A percentile compares a stretch with the other conserved stretches of the same genome.
Conservation (phyloP, 2,797 vertebrate species). For the Myiotriccus ornatus region DNA sequence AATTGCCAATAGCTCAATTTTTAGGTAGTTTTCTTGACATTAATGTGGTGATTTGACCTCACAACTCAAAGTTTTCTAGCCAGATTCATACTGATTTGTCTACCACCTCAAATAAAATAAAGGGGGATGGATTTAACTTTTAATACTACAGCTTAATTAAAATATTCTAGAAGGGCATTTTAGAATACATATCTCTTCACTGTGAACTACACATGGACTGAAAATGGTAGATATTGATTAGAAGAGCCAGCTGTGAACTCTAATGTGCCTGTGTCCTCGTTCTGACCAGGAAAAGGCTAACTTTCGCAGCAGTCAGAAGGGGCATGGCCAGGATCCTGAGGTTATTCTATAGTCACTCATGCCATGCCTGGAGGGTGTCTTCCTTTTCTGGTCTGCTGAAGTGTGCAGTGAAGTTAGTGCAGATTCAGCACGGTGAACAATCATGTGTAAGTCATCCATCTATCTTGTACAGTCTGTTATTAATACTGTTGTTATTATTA, state of each 20-base stretch:
- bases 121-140: neutral
- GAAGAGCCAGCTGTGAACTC: neutral
- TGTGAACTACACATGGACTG: neutral
- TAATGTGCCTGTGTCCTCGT: neutral
- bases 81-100: neutral
- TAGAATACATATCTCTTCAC: neutral
- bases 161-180: neutral
- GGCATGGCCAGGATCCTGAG: accelerated
- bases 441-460: accelerated
- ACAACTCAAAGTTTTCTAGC: neutral
- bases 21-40: neutral
- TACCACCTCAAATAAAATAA: neutral
- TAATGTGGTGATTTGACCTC: neutral
- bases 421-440: neutral
- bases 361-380: accelerated
- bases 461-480: neutral
- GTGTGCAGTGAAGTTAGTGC: accelerated
- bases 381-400: neutral
- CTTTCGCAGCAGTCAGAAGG: neutral
- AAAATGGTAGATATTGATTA: neutral
- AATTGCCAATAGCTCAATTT: neutral
- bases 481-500: neutral
- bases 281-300: neutral
- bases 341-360: neutral
- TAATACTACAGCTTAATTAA: neutral